Conservation (phyloP, 2,113 vertebrate genomes). For the Amia ocellicauda region DNA sequence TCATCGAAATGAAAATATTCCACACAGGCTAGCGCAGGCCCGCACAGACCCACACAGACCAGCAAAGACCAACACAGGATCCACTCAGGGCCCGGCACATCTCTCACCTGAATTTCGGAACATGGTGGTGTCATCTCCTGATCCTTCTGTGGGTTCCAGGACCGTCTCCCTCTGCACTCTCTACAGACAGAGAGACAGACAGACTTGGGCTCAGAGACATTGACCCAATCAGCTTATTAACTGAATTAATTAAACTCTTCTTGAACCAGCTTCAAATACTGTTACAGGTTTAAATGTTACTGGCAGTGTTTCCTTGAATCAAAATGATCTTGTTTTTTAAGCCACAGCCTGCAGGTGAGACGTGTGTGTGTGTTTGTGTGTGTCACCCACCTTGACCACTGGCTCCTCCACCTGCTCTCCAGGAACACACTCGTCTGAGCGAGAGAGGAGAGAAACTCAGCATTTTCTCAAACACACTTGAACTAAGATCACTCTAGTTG, state of each 20-base stretch:
- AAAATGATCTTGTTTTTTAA: no score
- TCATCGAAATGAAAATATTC: no score
- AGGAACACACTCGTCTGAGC: slow-evolving; percentile 76
- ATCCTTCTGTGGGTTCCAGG: slow-evolving; percentile 59
- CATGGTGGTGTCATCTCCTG: slow-evolving; percentile 35
- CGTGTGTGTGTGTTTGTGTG: not conserved
- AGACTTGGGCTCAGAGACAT: slow-evolving; percentile 6
- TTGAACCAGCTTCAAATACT: no score
- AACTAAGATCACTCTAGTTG: no score
- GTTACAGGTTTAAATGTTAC: no score
- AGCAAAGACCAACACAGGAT: no score
- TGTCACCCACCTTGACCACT: slow-evolving; percentile 37
- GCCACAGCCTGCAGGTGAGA: not conserved
- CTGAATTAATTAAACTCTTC: no score
- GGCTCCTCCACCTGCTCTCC: slow-evolving; percentile 45
- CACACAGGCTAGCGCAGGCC: no score
- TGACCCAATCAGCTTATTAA: no score
- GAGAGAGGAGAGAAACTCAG: slow-evolving; percentile 6
- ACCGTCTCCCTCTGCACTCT: slow-evolving; percentile 56
- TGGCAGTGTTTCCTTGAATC: no score
- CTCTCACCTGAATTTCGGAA: slow-evolving; percentile 55
- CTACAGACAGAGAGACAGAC: slow-evolving; percentile 40
- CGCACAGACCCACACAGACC: no score
- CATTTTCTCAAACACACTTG: no score
- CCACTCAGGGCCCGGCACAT: not conserved